These are phyloP conservation scores for Dasypolia templi DNA, from an alignment of 2,888 invertebrate genomes.

Conservation along the genomic window DNA sequence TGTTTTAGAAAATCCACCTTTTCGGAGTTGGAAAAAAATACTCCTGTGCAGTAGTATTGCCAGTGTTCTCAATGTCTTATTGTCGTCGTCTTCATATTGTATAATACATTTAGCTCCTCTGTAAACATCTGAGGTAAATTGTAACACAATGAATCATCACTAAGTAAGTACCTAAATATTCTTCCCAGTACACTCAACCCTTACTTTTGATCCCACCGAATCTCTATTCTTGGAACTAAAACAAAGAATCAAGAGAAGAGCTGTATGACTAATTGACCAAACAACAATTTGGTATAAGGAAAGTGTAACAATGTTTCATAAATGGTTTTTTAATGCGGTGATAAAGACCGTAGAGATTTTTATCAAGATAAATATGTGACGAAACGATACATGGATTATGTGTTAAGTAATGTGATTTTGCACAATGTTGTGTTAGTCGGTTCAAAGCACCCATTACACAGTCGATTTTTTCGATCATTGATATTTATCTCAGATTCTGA, in stretches of 20 bases:
- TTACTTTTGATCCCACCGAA: conserved; percentile 12
- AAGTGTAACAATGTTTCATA: neutral
- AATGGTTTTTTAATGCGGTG: conserved; percentile 15
- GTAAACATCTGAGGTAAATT: neutral
- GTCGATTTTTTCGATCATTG: neutral
- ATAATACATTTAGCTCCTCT: neutral
- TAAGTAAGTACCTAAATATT: neutral
- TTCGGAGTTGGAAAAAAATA: too few species aligned
- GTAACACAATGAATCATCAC: neutral
- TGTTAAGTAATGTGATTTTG: conserved; percentile 9
- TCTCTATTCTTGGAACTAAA: conserved; percentile 45
- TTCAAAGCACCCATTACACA: neutral
- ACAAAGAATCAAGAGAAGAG: conserved; percentile 44
- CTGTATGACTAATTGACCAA: conserved; percentile 35
- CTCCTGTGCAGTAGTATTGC: too few species aligned
- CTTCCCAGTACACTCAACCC: neutral
- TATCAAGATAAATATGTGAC: conserved; percentile 10
- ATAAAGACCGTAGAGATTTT: neutral
- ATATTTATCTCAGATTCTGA: conserved; percentile 2
- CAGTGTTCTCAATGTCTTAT: too few species aligned
- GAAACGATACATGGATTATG: neutral
- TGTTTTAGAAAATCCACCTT: too few species aligned
- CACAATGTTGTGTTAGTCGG: conserved; percentile 5
- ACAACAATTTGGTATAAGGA: neutral
- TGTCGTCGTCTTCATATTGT: too few species aligned